phyloP scores from a whole-genome alignment of 1,140 invertebrate species.

The Oedothorax gibbosus region DNA sequence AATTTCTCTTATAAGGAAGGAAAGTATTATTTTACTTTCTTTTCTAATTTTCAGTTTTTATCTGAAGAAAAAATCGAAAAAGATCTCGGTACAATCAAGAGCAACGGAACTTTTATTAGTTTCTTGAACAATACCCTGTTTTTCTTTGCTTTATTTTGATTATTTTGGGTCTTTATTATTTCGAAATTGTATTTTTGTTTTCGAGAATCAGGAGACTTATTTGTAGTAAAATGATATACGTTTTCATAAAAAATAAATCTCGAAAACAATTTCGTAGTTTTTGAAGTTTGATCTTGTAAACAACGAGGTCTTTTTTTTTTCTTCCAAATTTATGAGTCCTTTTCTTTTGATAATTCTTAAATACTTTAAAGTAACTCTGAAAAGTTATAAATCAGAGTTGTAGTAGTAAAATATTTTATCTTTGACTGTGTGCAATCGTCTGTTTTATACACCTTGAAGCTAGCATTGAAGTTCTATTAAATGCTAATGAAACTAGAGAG shows the following conservation, averaged over 20 bases:
- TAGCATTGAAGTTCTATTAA: no score
- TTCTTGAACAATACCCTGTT: constrained; percentile 40
- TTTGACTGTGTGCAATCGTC: no score
- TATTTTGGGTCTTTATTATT: constrained; percentile 11
- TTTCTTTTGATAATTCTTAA: background rate
- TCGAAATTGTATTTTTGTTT: background rate
- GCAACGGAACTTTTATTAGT: constrained; percentile 40
- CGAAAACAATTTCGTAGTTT: no score
- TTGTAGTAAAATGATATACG: background rate
- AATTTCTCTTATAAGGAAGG: constrained; percentile 1
- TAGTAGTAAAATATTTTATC: no score
- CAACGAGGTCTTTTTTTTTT: background rate
- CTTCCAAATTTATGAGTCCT: background rate
- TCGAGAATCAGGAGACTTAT: background rate
- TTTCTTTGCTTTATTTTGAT: background rate
- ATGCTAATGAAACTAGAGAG: no score
- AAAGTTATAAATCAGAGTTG: no score
- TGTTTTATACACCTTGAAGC: no score
- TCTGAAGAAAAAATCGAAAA: background rate
- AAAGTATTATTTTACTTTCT: constrained; percentile 32
- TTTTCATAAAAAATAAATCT: background rate
- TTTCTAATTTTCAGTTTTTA: constrained; percentile 19
- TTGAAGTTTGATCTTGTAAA: no score
- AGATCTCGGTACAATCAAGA: constrained; percentile 30
- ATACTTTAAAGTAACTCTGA: no score